A percentile compares a stretch with the other conserved stretches of the same genome.
These are phyloP conservation scores for Fistularia tabacaria DNA, from an alignment of 2,797 vertebrate species.

Conservation along the genomic window DNA sequence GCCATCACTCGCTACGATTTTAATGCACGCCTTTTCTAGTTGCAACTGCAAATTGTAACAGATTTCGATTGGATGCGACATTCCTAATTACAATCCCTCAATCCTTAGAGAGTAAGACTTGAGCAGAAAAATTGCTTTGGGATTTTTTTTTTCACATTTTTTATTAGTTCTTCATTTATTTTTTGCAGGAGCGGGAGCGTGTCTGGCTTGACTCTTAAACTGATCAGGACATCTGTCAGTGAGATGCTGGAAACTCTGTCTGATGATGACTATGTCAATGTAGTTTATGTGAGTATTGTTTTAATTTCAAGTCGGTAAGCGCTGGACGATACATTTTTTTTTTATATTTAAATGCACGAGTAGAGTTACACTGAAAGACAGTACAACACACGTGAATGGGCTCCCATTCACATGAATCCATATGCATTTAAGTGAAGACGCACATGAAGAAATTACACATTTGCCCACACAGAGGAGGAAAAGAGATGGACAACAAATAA, in stretches of 20 bases:
- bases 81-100: slow-evolving; percentile 32
- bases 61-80: slow-evolving; percentile 31
- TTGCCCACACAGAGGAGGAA: slow-evolving; percentile 20
- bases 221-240: slow-evolving; percentile 93
- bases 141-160: too few relatives aligned
- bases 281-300: slow-evolving; percentile 90
- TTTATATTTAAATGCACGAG: too few relatives aligned
- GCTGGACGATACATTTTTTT: not conserved
- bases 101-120: slow-evolving; percentile 24
- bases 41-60: slow-evolving; percentile 26
- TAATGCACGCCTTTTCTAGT: slow-evolving; percentile 17
- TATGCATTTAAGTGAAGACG: slow-evolving; percentile 5
- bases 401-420: not conserved
- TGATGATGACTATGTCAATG: slow-evolving; percentile 96
- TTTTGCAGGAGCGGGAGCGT: slow-evolving; percentile 89
- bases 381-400: slow-evolving; percentile 1
- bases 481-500: slow-evolving; percentile 65
- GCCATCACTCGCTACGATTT: slow-evolving; percentile 45
- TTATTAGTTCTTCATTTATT: slow-evolving; percentile 1
- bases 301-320: too few relatives aligned
- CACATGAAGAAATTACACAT: slow-evolving; percentile 8
- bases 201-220: slow-evolving; percentile 91
- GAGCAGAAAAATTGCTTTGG: slow-evolving; percentile 19
- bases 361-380: too few relatives aligned
- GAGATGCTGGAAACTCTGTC: slow-evolving; percentile 98